Conservation (phyloP, 2,113 vertebrate genomes). For the Ardeotis arabs region DNA sequence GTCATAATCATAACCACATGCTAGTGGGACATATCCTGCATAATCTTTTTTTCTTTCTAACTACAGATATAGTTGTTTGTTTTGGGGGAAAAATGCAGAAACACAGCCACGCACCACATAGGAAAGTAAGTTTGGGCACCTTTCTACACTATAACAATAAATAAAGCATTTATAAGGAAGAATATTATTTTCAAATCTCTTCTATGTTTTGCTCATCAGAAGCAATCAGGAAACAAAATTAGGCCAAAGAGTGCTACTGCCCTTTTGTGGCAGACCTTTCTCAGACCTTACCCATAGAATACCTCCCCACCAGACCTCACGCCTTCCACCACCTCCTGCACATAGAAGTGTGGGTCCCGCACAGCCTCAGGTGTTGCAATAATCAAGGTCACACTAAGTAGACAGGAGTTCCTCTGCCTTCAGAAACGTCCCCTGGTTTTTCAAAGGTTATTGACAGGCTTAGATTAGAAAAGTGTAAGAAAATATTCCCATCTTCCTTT, state of each 20-base stretch:
- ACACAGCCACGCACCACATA: not conserved
- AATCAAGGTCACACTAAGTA: not conserved
- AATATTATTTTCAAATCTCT: not conserved
- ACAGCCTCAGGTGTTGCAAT: not conserved
- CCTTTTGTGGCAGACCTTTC: not conserved
- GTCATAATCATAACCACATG: slow-evolving; percentile 22
- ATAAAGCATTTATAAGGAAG: not conserved
- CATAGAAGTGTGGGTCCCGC: not conserved
- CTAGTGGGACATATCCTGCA: not conserved
- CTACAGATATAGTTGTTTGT: not conserved
- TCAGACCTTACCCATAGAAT: not conserved
- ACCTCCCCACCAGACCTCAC: not conserved
- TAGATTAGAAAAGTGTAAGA: too few relatives aligned
- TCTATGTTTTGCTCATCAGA: not conserved
- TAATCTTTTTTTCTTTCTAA: not conserved
- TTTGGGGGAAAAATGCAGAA: not conserved
- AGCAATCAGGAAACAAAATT: not conserved
- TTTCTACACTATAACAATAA: not conserved
- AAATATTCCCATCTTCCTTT: not conserved
- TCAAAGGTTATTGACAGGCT: not conserved
- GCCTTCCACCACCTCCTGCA: not conserved
- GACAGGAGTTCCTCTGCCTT: not conserved
- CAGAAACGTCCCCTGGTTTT: not conserved
- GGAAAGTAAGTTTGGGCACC: not conserved
- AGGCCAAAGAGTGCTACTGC: not conserved